Evolutionary conservation across 2,797 vertebrate genomes (phyloP).

Genomic region (Loris lydekkerianus): DNA sequence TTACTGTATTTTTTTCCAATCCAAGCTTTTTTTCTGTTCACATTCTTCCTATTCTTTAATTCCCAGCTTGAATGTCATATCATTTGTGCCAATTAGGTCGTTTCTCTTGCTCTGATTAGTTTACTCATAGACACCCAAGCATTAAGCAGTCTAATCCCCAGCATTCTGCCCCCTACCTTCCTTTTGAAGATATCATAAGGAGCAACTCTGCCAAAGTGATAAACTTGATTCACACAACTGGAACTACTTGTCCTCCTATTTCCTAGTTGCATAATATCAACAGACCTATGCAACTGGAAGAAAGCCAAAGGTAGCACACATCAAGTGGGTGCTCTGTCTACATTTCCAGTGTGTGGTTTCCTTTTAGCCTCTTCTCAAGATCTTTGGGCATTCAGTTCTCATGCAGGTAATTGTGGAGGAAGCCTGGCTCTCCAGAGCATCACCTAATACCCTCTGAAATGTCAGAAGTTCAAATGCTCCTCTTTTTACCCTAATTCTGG

Average conservation of each 20-base stretch:
- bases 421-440: neutral
- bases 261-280: slow-evolving; percentile 20
- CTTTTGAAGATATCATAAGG: slow-evolving; percentile 1
- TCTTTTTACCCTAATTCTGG: neutral
- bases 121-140: neutral
- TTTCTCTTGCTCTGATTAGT: neutral
- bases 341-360: neutral
- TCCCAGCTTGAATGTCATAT: neutral
- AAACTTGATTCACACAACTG: neutral
- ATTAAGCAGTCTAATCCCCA: neutral
- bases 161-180: neutral
- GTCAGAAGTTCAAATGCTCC: neutral
- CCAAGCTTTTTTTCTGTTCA: neutral
- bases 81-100: neutral
- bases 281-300: neutral
- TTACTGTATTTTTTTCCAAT: neutral
- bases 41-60: neutral
- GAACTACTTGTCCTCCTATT: neutral
- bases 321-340: neutral
- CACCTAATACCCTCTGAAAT: neutral
- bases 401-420: neutral
- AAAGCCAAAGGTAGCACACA: neutral
- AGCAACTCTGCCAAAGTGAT: neutral
- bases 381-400: neutral
- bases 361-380: neutral